A percentile compares a stretch with the other conserved stretches of the same genome.
Evolutionary conservation across 2,888 invertebrate species (phyloP).

Genomic region (Drosophila infuscata): DNA sequence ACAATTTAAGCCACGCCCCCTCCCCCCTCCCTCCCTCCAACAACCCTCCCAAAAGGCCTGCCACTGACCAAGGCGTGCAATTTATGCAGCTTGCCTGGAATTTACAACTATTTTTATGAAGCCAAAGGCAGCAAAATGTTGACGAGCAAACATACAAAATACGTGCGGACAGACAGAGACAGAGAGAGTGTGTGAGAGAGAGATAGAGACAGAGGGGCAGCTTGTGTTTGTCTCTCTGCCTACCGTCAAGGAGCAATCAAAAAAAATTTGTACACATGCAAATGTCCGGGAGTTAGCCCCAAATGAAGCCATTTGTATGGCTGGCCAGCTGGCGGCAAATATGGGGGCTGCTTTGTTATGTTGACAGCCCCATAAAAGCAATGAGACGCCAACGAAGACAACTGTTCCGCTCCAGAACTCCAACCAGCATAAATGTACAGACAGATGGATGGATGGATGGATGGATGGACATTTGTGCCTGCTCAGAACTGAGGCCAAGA

Average conservation of each 20-base stretch:
- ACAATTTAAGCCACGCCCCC: background rate
- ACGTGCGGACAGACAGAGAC: constrained; percentile 24
- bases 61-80: constrained; percentile 41
- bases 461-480: constrained; percentile 23
- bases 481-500: constrained; percentile 44
- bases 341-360: constrained; percentile 51
- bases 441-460: background rate
- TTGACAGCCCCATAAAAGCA: constrained; percentile 61
- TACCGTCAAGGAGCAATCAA: constrained; percentile 49
- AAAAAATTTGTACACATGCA: constrained; percentile 69
- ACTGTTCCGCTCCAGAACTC: constrained; percentile 16
- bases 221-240: constrained; percentile 35
- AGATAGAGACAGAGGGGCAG: background rate
- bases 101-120: constrained; percentile 80
- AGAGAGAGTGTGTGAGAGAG: background rate
- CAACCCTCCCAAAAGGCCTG: constrained; percentile 1
- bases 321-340: constrained; percentile 30
- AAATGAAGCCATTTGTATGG: constrained; percentile 78
- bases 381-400: constrained; percentile 42
- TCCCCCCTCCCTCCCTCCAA: no score
- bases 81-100: constrained; percentile 73
- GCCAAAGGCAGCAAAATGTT: constrained; percentile 65
- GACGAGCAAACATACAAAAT: constrained; percentile 49
- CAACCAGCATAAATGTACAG: background rate
- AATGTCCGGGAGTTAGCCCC: constrained; percentile 52